A percentile compares a stretch with the other conserved stretches of the same genome.
Conservation (phyloP, 1,140 invertebrate species). For the Drosophila trapezifrons region DNA sequence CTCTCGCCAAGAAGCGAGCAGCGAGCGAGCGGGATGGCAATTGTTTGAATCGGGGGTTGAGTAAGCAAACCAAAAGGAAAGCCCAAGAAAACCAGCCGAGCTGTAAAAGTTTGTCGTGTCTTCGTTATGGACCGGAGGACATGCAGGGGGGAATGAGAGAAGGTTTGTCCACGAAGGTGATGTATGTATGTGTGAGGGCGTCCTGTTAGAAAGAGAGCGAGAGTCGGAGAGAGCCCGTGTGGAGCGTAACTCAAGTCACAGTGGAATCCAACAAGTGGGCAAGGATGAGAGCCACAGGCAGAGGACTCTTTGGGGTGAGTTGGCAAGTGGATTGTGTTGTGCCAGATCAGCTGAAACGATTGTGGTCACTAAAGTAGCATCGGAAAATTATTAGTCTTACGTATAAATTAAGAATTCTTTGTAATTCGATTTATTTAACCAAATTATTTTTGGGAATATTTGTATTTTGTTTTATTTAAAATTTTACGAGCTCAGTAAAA, state of each 20-base stretch:
- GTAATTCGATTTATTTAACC: neutral
- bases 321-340: neutral
- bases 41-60: constrained; percentile 68
- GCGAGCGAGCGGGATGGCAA: constrained; percentile 38
- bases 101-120: constrained; percentile 54
- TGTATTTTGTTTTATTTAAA: neutral
- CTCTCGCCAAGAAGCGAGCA: neutral
- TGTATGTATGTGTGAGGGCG: constrained; percentile 13
- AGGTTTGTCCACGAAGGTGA: constrained; percentile 33
- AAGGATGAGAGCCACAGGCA: constrained; percentile 2
- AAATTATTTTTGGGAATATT: neutral
- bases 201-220: neutral
- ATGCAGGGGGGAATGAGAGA: constrained; percentile 31
- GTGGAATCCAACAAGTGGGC: constrained; percentile 73
- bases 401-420: no score
- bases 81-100: constrained; percentile 40
- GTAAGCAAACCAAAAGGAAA: constrained; percentile 44
- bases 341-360: constrained; percentile 7
- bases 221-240: constrained; percentile 43
- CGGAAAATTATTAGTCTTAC: neutral
- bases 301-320: constrained; percentile 17
- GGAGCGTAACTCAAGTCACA: constrained; percentile 49
- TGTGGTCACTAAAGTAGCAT: neutral
- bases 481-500: no score
- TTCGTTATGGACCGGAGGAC: constrained; percentile 33